phyloP scores from a whole-genome alignment of 23 tunicate species.

The Styela clava region DNA sequence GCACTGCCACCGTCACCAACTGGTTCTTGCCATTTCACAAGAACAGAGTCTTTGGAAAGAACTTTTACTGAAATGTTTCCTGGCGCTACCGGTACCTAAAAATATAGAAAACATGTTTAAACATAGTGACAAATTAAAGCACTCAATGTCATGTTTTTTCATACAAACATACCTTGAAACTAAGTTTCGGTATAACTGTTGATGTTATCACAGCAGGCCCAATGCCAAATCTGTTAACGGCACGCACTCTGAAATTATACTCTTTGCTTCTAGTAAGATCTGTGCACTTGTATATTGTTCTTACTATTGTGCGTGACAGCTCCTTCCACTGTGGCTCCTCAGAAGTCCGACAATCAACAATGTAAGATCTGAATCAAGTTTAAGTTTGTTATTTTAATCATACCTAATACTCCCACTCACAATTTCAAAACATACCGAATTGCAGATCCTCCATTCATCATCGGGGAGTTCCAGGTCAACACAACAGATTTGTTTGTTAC shows the following conservation, averaged over 20 bases:
- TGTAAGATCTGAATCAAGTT: conserved; percentile 54
- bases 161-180: conserved; percentile 41
- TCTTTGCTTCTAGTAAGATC: conserved; percentile 52
- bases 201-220: conserved; percentile 59
- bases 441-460: conserved; percentile 70
- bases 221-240: conserved; percentile 80
- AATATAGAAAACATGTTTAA: background rate
- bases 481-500: conserved; percentile 44
- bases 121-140: background rate
- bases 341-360: conserved; percentile 75
- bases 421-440: no score
- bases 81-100: conserved; percentile 74
- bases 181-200: conserved; percentile 40
- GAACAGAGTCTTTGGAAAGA: conserved; percentile 63
- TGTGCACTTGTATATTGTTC: conserved; percentile 72
- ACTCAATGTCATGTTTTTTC: background rate
- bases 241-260: conserved; percentile 86
- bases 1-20: conserved; percentile 69
- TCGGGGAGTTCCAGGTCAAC: conserved; percentile 75
- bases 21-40: conserved; percentile 89
- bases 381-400: no score
- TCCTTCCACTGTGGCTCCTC: conserved; percentile 91
- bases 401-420: no score
- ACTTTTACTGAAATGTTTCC: conserved; percentile 36
- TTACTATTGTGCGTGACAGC: conserved; percentile 71